Percentiles rank a stretch among this genome's conserved stretches.
Evolutionary conservation across 2,797 vertebrate genomes (phyloP).

Genomic region (Phrynocephalus guinanensis): DNA sequence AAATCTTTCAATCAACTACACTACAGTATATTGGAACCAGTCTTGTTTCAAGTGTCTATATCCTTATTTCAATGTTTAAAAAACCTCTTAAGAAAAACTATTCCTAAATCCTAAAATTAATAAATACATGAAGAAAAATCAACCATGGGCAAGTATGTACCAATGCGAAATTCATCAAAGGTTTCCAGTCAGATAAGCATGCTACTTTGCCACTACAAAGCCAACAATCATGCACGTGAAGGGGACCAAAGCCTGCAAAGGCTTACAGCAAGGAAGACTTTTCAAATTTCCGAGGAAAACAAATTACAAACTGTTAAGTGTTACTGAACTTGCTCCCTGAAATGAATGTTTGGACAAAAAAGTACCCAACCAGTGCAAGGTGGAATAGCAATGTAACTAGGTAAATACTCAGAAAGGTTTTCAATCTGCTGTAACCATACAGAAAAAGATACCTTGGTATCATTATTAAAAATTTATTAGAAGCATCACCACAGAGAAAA

Average conservation of each 20-base stretch:
- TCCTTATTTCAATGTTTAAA: too few relatives aligned
- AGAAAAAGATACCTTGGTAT: not conserved
- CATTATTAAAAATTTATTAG: not conserved
- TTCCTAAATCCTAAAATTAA: not conserved
- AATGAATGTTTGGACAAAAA: not conserved
- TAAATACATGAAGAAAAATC: not conserved
- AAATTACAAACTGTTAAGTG: not conserved
- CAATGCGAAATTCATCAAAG: too few relatives aligned
- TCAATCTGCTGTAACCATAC: not conserved
- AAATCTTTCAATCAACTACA: not conserved
- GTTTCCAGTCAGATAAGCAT: not conserved
- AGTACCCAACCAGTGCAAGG: not conserved
- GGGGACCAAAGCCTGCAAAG: too few relatives aligned
- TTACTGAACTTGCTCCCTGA: not conserved
- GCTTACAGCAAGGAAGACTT: not conserved
- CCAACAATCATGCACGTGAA: not conserved
- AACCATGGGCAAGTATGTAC: too few relatives aligned
- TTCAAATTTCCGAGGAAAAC: not conserved
- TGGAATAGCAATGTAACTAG: not conserved
- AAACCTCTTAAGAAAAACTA: not conserved
- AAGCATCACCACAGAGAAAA: not conserved
- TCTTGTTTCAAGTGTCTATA: not conserved
- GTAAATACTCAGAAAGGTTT: not conserved
- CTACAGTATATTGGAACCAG: not conserved
- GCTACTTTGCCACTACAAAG: too few relatives aligned